Conservation (phyloP, 2,888 invertebrate species). For the Slavum lentiscoides region DNA sequence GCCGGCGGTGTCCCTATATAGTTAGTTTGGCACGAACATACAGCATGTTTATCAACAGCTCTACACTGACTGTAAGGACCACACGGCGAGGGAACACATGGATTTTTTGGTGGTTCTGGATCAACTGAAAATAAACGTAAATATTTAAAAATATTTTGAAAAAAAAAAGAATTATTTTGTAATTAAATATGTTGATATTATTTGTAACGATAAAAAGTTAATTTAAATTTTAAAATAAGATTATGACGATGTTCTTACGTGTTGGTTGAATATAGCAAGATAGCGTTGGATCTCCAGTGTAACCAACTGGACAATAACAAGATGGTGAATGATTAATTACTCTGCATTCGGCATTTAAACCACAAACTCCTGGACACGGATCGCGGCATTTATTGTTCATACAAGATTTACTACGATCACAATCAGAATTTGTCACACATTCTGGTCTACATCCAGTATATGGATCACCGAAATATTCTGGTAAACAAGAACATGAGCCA, state of each 20-base stretch:
- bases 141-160: not conserved
- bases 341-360: constrained; percentile 79
- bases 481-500: constrained; percentile 79
- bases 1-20: constrained; percentile 79
- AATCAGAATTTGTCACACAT: constrained; percentile 85
- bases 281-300: constrained; percentile 76
- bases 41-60: constrained; percentile 73
- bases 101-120: constrained; percentile 64
- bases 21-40: constrained; percentile 77
- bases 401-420: constrained; percentile 75
- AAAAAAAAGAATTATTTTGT: too few species aligned
- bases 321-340: constrained; percentile 82
- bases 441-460: constrained; percentile 84
- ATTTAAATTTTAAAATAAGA: not conserved
- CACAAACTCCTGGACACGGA: constrained; percentile 82
- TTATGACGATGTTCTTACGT: constrained; percentile 59
- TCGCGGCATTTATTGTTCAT: constrained; percentile 81
- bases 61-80: constrained; percentile 78
- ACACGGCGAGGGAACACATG: constrained; percentile 76
- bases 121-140: constrained; percentile 55
- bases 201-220: not conserved
- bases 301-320: constrained; percentile 74
- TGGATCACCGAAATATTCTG: constrained; percentile 84
- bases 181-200: not conserved
- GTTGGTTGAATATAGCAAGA: constrained; percentile 69